A percentile compares a stretch with the other conserved stretches of the same genome.
These are phyloP conservation scores for Lepidocyrtoides sp. DNA, from an alignment of 2,888 invertebrate genomes.

Conservation along the genomic window DNA sequence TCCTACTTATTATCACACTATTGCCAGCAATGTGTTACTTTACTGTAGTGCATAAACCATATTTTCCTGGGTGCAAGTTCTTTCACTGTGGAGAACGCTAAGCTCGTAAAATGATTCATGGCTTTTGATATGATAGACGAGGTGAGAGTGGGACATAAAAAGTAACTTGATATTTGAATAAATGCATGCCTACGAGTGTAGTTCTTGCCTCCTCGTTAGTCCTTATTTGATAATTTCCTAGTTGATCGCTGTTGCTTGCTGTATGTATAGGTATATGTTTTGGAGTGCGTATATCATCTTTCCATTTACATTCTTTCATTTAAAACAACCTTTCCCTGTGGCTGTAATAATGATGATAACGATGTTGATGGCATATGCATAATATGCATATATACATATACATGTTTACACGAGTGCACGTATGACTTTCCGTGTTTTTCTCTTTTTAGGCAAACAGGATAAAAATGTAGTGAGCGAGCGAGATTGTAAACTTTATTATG, in stretches of 20 bases:
- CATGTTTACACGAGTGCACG: background rate
- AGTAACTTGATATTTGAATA: conserved; percentile 57
- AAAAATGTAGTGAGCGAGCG: background rate
- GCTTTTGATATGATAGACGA: conserved; percentile 78
- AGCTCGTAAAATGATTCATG: conserved; percentile 74
- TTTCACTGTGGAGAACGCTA: conserved; percentile 12
- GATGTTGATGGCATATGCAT: background rate
- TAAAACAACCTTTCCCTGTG: conserved; percentile 20
- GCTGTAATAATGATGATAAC: conserved; percentile 5
- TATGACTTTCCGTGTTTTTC: no score
- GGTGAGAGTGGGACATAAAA: conserved; percentile 64
- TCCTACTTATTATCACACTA: conserved; percentile 18
- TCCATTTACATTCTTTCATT: conserved; percentile 52
- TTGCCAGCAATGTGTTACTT: background rate
- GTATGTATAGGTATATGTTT: background rate
- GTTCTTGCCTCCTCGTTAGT: conserved; percentile 21
- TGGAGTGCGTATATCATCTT: background rate
- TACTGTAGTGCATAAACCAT: background rate
- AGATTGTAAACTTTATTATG: conserved; percentile 1
- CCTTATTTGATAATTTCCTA: conserved; percentile 45
- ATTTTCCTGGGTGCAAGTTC: conserved; percentile 50
- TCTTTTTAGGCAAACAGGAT: background rate
- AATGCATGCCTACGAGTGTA: conserved; percentile 16
- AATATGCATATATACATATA: background rate
- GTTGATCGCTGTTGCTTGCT: conserved; percentile 32